Evolutionary conservation across 2,113 vertebrate species (phyloP), one percentile per base, ranked within the genome.

Genomic region (Oceanodroma tethys): DNA sequence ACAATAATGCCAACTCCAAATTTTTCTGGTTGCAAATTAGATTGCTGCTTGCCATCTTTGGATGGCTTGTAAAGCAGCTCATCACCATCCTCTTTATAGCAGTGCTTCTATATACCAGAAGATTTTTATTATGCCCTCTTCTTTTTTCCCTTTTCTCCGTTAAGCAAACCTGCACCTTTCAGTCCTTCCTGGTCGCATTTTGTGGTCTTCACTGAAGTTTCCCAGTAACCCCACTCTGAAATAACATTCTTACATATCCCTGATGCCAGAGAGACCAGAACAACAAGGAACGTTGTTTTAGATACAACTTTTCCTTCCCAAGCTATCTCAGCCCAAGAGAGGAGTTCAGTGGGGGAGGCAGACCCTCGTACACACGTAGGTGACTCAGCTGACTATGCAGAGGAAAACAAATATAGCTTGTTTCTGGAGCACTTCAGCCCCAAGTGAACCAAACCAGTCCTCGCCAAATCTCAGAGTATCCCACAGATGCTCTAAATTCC

Each of bases 21-120:
- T 84, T 85, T 67, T 66, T 36, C 47, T 56, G 43, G 32, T 62
- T 84, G 84, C 65, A 85, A 55, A 82, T 91, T 40, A 86, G 78
- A 10, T 73, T 92, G 74, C 38, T 62, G 34, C 67, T 76, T 59
- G 56, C 52, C 40, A 7, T 60, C 74, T 25, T 76, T n/a, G 55
- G 63, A 16, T 70, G 58, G 36, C 55, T 75, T 76, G 58, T 59
- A 45, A 25, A 78, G 56, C 55, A 89, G n/a, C 59, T 91, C 50
- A 16, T 79, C 66, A 43, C 66, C 22, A 20, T 68, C 42, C 67
- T 72, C 56, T 66, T 83, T 43, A 18, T 26, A 71, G 76, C 45
- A 70, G 50, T 3, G 0, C 21, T 74, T 68, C n/a, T 63, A 2
- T 23, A 1, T 20, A 11, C 84, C 4, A 3, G 34, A 25, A 78